Percentiles rank a stretch among this genome's conserved stretches.
These are phyloP conservation scores for Ageneiosus marmoratus DNA, from an alignment of 2,113 vertebrate species.

Conservation along the genomic window DNA sequence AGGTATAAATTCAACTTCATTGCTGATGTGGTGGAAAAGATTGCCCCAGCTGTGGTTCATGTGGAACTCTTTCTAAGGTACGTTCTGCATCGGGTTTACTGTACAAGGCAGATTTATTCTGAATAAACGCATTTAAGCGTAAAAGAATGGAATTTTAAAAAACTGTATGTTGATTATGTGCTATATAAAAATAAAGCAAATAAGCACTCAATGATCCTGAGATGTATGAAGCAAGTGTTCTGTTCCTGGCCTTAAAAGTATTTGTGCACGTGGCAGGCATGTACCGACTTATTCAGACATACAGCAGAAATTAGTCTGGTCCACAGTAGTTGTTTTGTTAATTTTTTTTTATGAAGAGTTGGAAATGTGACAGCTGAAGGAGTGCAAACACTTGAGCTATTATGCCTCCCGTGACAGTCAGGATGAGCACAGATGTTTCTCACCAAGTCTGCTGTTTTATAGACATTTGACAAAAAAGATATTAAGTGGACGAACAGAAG, in stretches of 20 bases:
- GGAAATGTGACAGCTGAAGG: not conserved
- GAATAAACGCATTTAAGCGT: not conserved
- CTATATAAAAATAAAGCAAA: not conserved
- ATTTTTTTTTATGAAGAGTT: conserved; percentile 2
- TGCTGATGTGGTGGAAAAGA: conserved; percentile 95
- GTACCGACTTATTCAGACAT: not conserved
- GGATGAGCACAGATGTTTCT: conserved; percentile 24
- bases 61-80: conserved; percentile 94
- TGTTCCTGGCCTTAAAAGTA: not conserved
- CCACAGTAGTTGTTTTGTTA: not conserved
- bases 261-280: not conserved
- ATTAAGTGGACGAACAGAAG: not conserved
- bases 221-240: not conserved
- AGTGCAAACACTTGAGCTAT: not conserved
- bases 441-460: not conserved
- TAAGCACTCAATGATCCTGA: not conserved
- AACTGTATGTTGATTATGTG: not conserved
- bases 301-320: not conserved
- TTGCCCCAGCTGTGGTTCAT: conserved; percentile 93
- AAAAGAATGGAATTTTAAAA: not conserved
- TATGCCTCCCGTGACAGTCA: conserved; percentile 6
- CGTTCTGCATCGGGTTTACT: not conserved
- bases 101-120: not conserved
- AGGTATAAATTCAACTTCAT: conserved; percentile 98
- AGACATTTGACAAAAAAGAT: conserved; percentile 2